Percentiles rank a stretch among this genome's conserved stretches.
phyloP scores from a whole-genome alignment of 1,140 invertebrate genomes.

The Drosophila chauvacae region DNA sequence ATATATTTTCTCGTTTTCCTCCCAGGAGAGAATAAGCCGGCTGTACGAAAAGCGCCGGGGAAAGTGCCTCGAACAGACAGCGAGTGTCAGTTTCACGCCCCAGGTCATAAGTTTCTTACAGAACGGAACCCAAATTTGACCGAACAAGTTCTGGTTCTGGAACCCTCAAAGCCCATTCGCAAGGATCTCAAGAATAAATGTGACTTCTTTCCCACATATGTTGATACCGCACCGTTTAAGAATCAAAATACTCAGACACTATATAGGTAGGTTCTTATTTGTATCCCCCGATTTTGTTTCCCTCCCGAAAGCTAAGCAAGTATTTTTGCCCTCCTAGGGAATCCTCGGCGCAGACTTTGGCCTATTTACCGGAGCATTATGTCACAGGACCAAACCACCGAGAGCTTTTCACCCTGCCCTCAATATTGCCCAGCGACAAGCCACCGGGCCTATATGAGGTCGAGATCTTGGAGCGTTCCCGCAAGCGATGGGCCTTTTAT shows the following conservation, averaged over 20 bases:
- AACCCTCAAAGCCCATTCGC: slow-evolving; percentile 15
- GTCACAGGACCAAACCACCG: slow-evolving; percentile 47
- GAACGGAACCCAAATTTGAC: slow-evolving; percentile 11
- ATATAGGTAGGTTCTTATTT: slow-evolving; percentile 50
- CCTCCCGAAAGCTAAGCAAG: rapidly evolving
- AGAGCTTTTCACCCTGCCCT: slow-evolving; percentile 70
- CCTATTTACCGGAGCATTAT: slow-evolving; percentile 87
- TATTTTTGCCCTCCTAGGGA: slow-evolving; percentile 84
- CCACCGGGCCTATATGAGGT: slow-evolving; percentile 76
- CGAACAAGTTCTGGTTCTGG: slow-evolving; percentile 50
- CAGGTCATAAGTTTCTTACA: slow-evolving; percentile 49
- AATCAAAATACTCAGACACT: slow-evolving; percentile 72
- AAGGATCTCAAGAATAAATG: slow-evolving; percentile 58
- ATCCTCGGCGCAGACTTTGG: slow-evolving; percentile 90
- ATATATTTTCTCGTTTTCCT: not conserved
- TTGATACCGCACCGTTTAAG: slow-evolving; percentile 37
- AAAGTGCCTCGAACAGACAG: slow-evolving; percentile 59
- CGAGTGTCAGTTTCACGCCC: slow-evolving; percentile 57
- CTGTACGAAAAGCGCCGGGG: slow-evolving; percentile 21
- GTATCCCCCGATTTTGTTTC: not conserved
- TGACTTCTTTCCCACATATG: slow-evolving; percentile 52
- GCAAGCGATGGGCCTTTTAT: slow-evolving; percentile 72
- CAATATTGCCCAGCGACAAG: slow-evolving; percentile 52
- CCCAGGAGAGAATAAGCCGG: slow-evolving; percentile 16
- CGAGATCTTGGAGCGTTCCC: slow-evolving; percentile 74